phyloP scores from a whole-genome alignment of 2,113 vertebrate genomes.

The Dascyllus trimaculatus region DNA sequence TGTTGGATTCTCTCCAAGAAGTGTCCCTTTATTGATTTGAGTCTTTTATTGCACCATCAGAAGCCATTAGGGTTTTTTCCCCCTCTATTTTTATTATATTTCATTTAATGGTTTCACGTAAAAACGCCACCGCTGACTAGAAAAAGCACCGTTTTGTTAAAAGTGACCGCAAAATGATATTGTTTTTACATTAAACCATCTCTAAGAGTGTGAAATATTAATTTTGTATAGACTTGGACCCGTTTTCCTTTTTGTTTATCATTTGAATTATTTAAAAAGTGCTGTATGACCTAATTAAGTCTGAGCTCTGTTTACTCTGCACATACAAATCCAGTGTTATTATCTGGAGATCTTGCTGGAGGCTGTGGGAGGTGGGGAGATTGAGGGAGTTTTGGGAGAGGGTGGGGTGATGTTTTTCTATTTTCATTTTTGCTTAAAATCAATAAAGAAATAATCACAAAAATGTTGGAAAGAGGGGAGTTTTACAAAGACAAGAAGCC shows the following conservation, averaged over 20 bases:
- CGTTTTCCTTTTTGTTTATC: slow-evolving; percentile 17
- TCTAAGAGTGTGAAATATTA: slow-evolving; percentile 21
- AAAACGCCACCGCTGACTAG: background rate
- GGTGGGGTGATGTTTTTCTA: background rate
- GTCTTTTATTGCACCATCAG: slow-evolving; percentile 72
- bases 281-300: background rate
- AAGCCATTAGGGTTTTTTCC: slow-evolving; percentile 36
- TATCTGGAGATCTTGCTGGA: background rate
- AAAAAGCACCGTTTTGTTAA: slow-evolving; percentile 31
- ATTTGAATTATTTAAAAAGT: slow-evolving; percentile 42
- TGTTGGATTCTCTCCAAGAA: slow-evolving; percentile 69
- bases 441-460: slow-evolving; percentile 10
- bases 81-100: slow-evolving; percentile 54
- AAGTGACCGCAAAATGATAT: slow-evolving; percentile 27
- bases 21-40: slow-evolving; percentile 70
- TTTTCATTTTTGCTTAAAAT: slow-evolving; percentile 5
- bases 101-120: slow-evolving; percentile 54
- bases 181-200: slow-evolving; percentile 27
- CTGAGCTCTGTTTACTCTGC: slow-evolving; percentile 21
- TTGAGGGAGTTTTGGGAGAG: background rate
- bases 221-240: slow-evolving; percentile 21
- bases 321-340: background rate
- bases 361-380: background rate
- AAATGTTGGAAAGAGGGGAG: background rate
- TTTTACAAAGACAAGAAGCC: background rate